Evolutionary conservation across 2,888 invertebrate genomes (phyloP), one percentile per base, ranked within the genome.

Genomic region (Cantharis flavilabris): DNA sequence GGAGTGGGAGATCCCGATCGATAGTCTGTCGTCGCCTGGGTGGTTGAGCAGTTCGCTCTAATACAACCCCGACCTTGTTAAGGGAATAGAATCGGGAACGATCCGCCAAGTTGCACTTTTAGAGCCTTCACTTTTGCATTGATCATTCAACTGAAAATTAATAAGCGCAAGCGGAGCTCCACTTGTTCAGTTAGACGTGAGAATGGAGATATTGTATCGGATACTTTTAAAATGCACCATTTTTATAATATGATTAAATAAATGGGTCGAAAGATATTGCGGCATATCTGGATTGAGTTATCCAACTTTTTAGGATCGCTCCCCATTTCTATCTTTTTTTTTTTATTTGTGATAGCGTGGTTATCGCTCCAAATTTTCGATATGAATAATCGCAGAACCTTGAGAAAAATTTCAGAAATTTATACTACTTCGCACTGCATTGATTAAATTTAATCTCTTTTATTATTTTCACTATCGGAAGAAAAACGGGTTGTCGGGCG

Each of bases 61-160:
- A 67, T 20, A 67, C 23, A 67, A 67, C 75, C 71, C 72, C 75
- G 75, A 76, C 72, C 69, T 76, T 63, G 69, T 28, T 65, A 76
- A 70, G 67, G 76, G 73, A 71, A 49, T 64, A 70, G 72, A 72
- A 33, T 63, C 49, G 49, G 49, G 33, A 49, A 26, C 28, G 73
- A 63, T 63, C 62, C 63, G 71, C 69, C 30, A 26, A 69, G 62
- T 62, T 73, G 73, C 72, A 72, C 65, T 72, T 62, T 67, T 62
- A 65, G 65, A 23, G 65, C 65, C 20, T 49, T 49, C 33, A 49
- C 3, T 49, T 49, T 49, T 49, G 49, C 49, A 67, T 67, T 67
- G 65, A 67, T 26, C 65, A 23, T 67, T 13, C 23, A 13, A 67
- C 23, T 67, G 26, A 23, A 67, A 67, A 67, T 67, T 20, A 49